A percentile compares a stretch with the other conserved stretches of the same genome.
These are phyloP conservation scores for Drosophila nikananu DNA, from an alignment of 1,140 invertebrate genomes.

Conservation along the genomic window DNA sequence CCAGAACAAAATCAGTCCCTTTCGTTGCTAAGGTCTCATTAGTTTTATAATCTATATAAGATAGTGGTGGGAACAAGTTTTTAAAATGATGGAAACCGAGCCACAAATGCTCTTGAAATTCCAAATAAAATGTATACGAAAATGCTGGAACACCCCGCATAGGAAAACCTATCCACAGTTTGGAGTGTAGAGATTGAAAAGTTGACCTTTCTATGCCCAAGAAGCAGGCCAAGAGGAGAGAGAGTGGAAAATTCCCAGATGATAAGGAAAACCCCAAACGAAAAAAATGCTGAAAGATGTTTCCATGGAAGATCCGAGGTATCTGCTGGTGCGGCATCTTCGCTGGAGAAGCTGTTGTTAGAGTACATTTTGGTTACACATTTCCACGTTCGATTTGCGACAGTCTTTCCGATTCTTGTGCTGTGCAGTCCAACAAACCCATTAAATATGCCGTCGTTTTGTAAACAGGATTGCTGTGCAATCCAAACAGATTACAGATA, in stretches of 20 bases:
- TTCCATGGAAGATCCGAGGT: constrained; percentile 35
- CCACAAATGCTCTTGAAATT: constrained; percentile 9
- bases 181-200: constrained; percentile 1
- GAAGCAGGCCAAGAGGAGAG: constrained; percentile 22
- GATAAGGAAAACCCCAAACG: constrained; percentile 51
- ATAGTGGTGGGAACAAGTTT: constrained; percentile 15
- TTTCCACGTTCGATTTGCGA: constrained; percentile 9
- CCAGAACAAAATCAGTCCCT: background rate
- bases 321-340: constrained; percentile 31
- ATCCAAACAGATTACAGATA: constrained; percentile 14
- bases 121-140: background rate
- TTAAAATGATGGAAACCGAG: background rate
- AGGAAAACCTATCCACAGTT: background rate
- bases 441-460: constrained; percentile 38
- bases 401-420: constrained; percentile 1
- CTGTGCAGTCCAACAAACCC: constrained; percentile 43
- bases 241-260: constrained; percentile 66
- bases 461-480: constrained; percentile 20
- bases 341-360: background rate
- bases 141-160: background rate
- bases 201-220: constrained; percentile 21
- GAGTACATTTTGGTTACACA: background rate
- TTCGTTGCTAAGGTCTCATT: constrained; percentile 17
- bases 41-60: constrained; percentile 26
- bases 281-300: constrained; percentile 38